Conservation (phyloP, 2,797 vertebrate species). For the Anguilla anguilla region DNA sequence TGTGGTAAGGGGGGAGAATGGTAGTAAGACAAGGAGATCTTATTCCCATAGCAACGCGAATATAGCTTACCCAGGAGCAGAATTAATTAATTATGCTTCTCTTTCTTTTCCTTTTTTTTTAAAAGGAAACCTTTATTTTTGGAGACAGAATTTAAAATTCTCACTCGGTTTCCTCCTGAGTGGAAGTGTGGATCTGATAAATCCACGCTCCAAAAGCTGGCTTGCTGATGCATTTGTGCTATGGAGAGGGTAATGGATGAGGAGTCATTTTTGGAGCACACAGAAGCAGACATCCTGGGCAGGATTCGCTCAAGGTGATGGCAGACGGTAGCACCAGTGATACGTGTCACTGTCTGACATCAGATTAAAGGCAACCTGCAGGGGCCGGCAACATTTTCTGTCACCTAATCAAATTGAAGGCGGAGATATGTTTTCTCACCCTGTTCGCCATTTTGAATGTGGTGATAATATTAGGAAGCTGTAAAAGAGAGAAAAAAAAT, state of each 20-base stretch:
- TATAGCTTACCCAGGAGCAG: constrained; percentile 67
- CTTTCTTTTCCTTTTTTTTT: neutral
- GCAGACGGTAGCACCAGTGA: neutral
- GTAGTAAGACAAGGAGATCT: constrained; percentile 66
- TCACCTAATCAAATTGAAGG: constrained; percentile 20
- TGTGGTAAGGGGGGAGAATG: constrained; percentile 46
- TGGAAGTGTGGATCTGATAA: constrained; percentile 59
- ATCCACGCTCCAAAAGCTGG: constrained; percentile 64
- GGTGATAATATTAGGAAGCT: neutral
- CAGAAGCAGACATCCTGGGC: constrained; percentile 12
- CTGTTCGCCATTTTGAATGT: constrained; percentile 16
- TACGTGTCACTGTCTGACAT: neutral
- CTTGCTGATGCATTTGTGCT: constrained; percentile 53
- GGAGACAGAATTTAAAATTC: constrained; percentile 71
- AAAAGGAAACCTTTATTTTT: constrained; percentile 68
- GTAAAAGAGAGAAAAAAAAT: neutral
- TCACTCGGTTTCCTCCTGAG: constrained; percentile 68
- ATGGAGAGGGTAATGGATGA: neutral
- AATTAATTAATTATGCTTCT: constrained; percentile 71
- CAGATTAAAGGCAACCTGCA: constrained; percentile 23
- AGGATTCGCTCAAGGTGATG: constrained; percentile 23
- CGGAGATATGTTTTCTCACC: neutral
- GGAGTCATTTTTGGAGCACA: neutral
- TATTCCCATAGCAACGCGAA: constrained; percentile 76
- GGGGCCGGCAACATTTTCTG: constrained; percentile 7